Evolutionary conservation across 2,797 vertebrate genomes (phyloP), one percentile per base, ranked within the genome.

Genomic region (Scolopax rusticola): DNA sequence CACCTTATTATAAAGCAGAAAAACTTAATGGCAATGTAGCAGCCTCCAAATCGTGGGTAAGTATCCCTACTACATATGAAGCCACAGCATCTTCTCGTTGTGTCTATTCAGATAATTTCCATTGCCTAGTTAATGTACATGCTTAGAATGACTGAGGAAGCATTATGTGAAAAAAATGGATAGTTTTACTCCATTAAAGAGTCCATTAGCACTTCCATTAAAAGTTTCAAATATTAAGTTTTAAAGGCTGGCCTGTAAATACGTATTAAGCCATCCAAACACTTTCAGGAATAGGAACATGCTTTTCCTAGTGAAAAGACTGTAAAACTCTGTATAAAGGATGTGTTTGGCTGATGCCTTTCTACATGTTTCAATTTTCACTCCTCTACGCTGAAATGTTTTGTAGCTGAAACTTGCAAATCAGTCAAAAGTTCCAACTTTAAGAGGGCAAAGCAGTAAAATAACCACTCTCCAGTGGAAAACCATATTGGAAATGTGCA

Each of bases 21-120:
- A 99, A 98, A 95, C 98, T 99, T 53, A 98, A 98, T 23, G 99
- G 99, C 65, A 98, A 98, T 10, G 95, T 99, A 90, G 98, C 98
- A 6, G 98, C 97, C 16, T 98, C 98, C 94, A 99, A 96, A 97
- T 95, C 87, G 2, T 97, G 98, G 98, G 99, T 99, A 88, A 95
- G 95, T 91, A 45, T 30, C n/a, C 21, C 6, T 47, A 24, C 11
- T 43, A 5, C 10, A 1, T 45, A 7, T 30, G 50, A 84, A 87
- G 84, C 23, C 68, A 70, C 74, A 84, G 38, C 54, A 48, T 56
- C 80, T 80, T 81, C 59, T 84, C 16, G 8, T 30, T 38, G 23
- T 67, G 32, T 81, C 82, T 73, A 0, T 67, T 86, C 47, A 78
- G 70, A 23, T 38, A 57, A 74, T 33, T 50, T 6, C 51, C 40